Percentiles rank a stretch among this genome's conserved stretches.
Evolutionary conservation across 2,797 vertebrate species (phyloP).

Genomic region (Syngnathus acus): DNA sequence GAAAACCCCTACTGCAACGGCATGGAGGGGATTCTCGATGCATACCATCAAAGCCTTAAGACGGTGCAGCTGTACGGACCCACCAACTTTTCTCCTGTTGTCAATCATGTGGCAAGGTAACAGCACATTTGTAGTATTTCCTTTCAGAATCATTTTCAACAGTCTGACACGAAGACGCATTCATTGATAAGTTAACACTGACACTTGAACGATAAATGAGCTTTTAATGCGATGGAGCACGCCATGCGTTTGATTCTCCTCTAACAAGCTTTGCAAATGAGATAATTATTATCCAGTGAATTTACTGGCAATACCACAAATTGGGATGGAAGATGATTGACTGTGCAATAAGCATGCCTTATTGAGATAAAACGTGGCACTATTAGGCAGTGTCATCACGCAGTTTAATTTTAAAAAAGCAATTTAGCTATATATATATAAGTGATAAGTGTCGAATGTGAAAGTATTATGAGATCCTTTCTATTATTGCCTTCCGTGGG

Average conservation of each 20-base stretch:
- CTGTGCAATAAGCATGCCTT: neutral
- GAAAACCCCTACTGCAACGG: constrained; percentile 90
- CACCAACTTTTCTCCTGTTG: constrained; percentile 90
- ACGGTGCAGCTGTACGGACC: constrained; percentile 94
- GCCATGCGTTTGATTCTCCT: neutral
- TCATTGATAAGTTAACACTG: neutral
- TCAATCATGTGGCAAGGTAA: constrained; percentile 92
- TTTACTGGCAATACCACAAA: neutral
- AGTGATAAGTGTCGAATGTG: constrained; percentile 5
- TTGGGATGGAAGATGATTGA: constrained; percentile 3
- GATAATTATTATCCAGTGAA: neutral
- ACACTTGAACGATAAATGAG: neutral
- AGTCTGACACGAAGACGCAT: too few relatives aligned
- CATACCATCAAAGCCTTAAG: constrained; percentile 92
- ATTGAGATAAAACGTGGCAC: neutral
- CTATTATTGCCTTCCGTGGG: constrained; percentile 5
- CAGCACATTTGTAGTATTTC: constrained; percentile 2
- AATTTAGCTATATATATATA: constrained; percentile 16
- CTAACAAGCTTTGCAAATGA: constrained; percentile 1
- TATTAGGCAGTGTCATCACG: neutral
- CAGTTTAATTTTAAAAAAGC: neutral
- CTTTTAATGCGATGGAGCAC: neutral
- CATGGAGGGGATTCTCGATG: constrained; percentile 90
- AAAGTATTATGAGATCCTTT: constrained; percentile 13
- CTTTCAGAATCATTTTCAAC: too few relatives aligned